These are phyloP conservation scores for Dryobotodes eremita DNA, from an alignment of 2,888 invertebrate species.

Conservation along the genomic window DNA sequence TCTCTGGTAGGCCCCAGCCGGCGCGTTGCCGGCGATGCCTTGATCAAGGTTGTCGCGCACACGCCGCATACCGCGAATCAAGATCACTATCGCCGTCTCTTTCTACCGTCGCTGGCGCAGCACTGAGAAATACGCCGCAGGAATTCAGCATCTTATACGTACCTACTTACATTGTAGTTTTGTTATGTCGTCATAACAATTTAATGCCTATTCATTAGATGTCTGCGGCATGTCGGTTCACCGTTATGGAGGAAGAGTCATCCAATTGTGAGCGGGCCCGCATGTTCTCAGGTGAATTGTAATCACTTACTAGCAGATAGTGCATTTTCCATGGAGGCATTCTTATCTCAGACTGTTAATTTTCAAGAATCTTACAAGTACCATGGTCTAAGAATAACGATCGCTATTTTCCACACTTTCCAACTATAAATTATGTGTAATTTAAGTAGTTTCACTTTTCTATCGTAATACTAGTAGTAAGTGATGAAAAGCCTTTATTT, in stretches of 20 bases:
- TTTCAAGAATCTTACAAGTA: neutral
- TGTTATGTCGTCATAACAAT: conserved; percentile 34
- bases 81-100: conserved; percentile 74
- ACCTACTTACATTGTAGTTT: conserved; percentile 33
- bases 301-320: neutral
- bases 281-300: conserved; percentile 11
- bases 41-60: conserved; percentile 76
- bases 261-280: conserved; percentile 10
- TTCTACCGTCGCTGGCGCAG: conserved; percentile 61
- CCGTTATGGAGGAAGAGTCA: conserved; percentile 27
- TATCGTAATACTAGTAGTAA: conserved; percentile 14
- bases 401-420: conserved; percentile 25
- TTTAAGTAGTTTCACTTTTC: conserved; percentile 43
- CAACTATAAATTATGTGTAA: conserved; percentile 20
- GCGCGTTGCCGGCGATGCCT: conserved; percentile 62
- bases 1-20: conserved; percentile 52
- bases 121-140: conserved; percentile 63
- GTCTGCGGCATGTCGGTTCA: conserved; percentile 16
- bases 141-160: conserved; percentile 59
- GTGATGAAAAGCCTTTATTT: conserved; percentile 4
- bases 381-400: neutral
- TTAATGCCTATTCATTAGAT: conserved; percentile 49
- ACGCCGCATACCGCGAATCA: conserved; percentile 74
- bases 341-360: neutral
- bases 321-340: neutral